A percentile compares a stretch with the other conserved stretches of the same genome.
These are phyloP conservation scores for Echinometra lucunter DNA, from an alignment of 53 echinoderm and acorn worm species.

Conservation along the genomic window DNA sequence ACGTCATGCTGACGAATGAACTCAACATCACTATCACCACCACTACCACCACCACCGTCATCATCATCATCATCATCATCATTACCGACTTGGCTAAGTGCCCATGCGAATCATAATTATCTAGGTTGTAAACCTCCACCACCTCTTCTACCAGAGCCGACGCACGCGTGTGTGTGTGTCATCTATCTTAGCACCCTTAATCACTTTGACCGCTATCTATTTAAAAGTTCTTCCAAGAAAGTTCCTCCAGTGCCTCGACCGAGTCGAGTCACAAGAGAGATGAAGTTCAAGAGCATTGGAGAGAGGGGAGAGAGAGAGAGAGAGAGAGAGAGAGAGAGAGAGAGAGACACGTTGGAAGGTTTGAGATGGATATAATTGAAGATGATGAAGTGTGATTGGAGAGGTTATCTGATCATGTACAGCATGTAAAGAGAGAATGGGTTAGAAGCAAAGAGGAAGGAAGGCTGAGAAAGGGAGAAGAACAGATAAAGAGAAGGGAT, in stretches of 20 bases:
- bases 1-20: slow-evolving; percentile 58
- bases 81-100: slow-evolving; percentile 20
- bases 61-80: slow-evolving; percentile 19
- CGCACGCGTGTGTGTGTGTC: slow-evolving; percentile 7
- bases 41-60: not conserved
- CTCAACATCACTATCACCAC: slow-evolving; percentile 39
- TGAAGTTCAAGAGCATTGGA: not conserved
- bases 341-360: not conserved
- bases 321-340: not conserved
- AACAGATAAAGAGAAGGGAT: not conserved
- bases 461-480: not conserved
- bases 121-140: slow-evolving; percentile 23
- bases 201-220: slow-evolving; percentile 42
- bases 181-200: slow-evolving; percentile 35
- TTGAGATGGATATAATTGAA: not conserved
- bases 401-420: no score
- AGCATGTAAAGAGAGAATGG: not conserved
- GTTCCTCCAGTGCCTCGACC: not conserved
- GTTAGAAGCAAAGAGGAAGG: no score
- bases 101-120: slow-evolving; percentile 21
- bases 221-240: slow-evolving; percentile 67
- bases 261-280: slow-evolving; percentile 13
- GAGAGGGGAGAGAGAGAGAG: not conserved
- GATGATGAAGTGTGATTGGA: no score
- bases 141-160: slow-evolving; percentile 11